phyloP scores from a whole-genome alignment of 1,140 invertebrate species.

The Drusus annulatus region DNA sequence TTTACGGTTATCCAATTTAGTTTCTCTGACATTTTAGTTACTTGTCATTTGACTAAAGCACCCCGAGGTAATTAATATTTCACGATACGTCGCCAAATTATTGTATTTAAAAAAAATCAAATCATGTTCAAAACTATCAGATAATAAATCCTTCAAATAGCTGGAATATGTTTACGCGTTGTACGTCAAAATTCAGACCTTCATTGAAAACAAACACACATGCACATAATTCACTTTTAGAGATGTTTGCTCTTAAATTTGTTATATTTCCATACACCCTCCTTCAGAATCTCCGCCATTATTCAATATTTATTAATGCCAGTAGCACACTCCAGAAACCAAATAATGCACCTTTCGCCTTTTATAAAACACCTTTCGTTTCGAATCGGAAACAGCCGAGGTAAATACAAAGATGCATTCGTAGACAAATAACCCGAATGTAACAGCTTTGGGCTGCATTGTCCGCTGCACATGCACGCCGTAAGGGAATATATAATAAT shows the following conservation, averaged over 20 bases:
- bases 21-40: too few relatives aligned
- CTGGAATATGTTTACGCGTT: too few relatives aligned
- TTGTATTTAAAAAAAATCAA: too few relatives aligned
- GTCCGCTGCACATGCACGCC: neutral
- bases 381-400: constrained; percentile 3
- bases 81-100: too few relatives aligned
- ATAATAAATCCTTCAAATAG: too few relatives aligned
- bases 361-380: constrained; percentile 12
- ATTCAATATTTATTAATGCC: constrained; percentile 30
- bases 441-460: constrained; percentile 26
- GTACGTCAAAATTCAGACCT: too few relatives aligned
- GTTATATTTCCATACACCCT: constrained; percentile 21
- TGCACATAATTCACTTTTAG: constrained; percentile 9
- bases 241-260: constrained; percentile 19
- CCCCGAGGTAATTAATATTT: too few relatives aligned
- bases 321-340: constrained; percentile 30
- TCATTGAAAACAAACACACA: constrained; percentile 14
- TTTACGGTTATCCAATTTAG: too few relatives aligned
- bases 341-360: constrained; percentile 27
- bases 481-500: neutral
- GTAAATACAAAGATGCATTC: neutral
- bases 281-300: constrained; percentile 12
- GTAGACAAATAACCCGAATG: constrained; percentile 17
- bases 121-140: too few relatives aligned
- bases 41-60: too few relatives aligned